Evolutionary conservation across 2,888 invertebrate genomes (phyloP).

Genomic region (Oscheius onirici): DNA sequence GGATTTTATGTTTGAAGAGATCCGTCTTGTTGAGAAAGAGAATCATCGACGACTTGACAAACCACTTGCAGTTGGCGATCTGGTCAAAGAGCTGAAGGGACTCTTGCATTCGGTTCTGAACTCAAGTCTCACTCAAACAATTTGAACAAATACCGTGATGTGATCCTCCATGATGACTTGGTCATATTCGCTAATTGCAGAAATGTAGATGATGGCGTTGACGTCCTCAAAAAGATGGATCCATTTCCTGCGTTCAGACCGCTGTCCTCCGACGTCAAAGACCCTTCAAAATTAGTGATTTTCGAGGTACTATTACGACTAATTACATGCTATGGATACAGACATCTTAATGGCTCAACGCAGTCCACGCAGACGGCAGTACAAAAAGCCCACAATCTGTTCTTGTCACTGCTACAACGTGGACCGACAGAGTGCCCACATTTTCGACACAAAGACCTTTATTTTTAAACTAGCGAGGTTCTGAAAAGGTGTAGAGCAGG

Average conservation of each 20-base stretch:
- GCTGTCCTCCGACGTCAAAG: conserved; percentile 57
- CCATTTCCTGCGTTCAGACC: conserved; percentile 57
- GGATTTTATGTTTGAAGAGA: conserved; percentile 51
- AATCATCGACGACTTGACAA: conserved; percentile 46
- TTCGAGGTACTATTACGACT: not conserved
- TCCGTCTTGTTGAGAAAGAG: conserved; percentile 57
- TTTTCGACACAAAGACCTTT: too few relatives aligned
- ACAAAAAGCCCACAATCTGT: conserved; percentile 5
- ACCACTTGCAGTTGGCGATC: conserved; percentile 52
- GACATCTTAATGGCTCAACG: not conserved
- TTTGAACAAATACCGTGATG: conserved; percentile 24
- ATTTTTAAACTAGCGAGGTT: too few relatives aligned
- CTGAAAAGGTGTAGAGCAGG: too few relatives aligned
- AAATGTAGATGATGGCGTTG: conserved; percentile 53
- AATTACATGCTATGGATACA: not conserved
- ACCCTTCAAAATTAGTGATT: conserved; percentile 39
- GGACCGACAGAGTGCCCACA: conserved; percentile 2
- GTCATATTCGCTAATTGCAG: conserved; percentile 54
- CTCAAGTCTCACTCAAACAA: not conserved
- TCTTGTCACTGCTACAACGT: not conserved
- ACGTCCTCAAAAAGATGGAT: conserved; percentile 58
- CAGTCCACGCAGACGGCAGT: conserved; percentile 21
- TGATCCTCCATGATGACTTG: conserved; percentile 49
- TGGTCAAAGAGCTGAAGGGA: conserved; percentile 47
- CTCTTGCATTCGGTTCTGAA: conserved; percentile 51